Base-by-base conservation (phyloP, 2,888 invertebrate genomes). In the Pristionchus maxplancki region DNA sequence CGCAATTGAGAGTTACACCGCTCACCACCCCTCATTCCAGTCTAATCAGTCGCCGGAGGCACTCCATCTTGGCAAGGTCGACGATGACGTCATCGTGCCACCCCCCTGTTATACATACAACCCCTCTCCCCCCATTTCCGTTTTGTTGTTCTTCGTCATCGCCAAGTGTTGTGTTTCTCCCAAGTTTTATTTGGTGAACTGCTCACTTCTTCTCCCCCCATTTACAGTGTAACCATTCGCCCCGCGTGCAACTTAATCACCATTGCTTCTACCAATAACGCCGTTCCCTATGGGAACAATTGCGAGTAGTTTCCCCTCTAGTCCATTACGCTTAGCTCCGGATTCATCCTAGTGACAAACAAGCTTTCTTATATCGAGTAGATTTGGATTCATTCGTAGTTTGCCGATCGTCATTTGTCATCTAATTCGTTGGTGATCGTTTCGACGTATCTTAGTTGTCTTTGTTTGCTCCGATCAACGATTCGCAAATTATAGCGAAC, bases 41-140 rank as follows among this genome's bases (percentile, higher is more conserved):
- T 28, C 78, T 78, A 44, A 78, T 78, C 78, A 28, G n/a, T 37
- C 44, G 78, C 78, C 40, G 44, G 37, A 71, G 71, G 24, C 37
- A 31, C 64, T 67, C 64, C 34, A 67, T 74, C 74, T 67, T 31
- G 28, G 74, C 40, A 37, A 37, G 74, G 40, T 24, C 78, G 44
- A 78, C n/a, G 78, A 44, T 78, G 78, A 28, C 78, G 78, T 44
- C 78, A 44, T 44, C 78, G 37, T 9, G 40, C 40, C 13, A 34
- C 37, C 71, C 20, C 37, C 71, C 71, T 74, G 71, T 48, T 78
- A 44, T 78, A 78, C 44, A 78, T 78, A 78, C 78, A 78, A 9
- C 31, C 78, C 40, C 40, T 6, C 20, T 74, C 17, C 44, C 64
- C 64, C 15, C 67, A 17, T 34, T 67, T 67, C 67, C 44, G 44